Base-by-base conservation (phyloP, 1,140 invertebrate species). In the Nylanderia fulva region DNA sequence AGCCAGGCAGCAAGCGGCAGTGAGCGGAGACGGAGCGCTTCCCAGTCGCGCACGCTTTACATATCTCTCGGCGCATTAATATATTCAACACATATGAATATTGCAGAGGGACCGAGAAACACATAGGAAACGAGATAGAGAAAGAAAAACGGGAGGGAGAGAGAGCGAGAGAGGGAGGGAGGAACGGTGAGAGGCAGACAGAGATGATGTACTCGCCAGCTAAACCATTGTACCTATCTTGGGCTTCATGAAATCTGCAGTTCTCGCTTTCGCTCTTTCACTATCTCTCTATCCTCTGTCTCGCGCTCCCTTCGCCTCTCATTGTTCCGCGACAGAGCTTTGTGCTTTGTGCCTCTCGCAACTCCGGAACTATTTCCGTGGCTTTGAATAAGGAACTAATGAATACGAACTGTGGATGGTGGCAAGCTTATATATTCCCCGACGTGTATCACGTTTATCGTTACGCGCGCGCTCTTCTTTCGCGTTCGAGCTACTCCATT, bases 321-420 rank as follows among this genome's bases (percentile, higher is more conserved):
- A 94, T 95, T 95, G 94, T 95, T 94, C 93, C 87, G 89, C 91
- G 91, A 91, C 92, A 91, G 92, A 94, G 94, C 94, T 95, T 95
- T 95, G 94, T 95, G 93, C 94, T 94, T 94, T 95, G 93, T 94
- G 86, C 92, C 91, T 90, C 88, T 84, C 86, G 90, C 90, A 93
- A 93, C 92, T 94, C 92, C 93, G 93, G 93, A 95, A 94, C 93
- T 94, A 94, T 94, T 93, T 92, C 91, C 89, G 91, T 91, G 91
- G 90, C 92, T 94, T 94, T 94, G 94, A 94, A 94, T 94, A 94
- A 95, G 93, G 93, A 94, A 94, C 92, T 95, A 95, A 95, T 95
- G 94, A 95, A 94, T 94, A 92, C 93, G 90, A 86, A 90, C 74
- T 86, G 86, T 84, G 86, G 85, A 90, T 90, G 83, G 86, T 88